A percentile compares a stretch with the other conserved stretches of the same genome.
Evolutionary conservation across 1,140 invertebrate species (phyloP).

Genomic region (Dendroctonus valens): DNA sequence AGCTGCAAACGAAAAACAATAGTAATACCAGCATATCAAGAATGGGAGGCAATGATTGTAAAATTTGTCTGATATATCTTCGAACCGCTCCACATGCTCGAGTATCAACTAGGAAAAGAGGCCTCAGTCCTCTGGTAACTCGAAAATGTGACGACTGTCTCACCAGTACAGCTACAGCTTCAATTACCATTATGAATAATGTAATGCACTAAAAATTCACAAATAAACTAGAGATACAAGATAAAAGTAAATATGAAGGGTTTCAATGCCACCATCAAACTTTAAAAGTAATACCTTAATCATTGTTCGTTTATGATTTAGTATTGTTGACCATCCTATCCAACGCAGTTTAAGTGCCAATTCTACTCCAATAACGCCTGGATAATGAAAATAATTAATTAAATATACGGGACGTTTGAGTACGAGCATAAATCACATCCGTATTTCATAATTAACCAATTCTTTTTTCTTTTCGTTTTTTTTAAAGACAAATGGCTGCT

Average conservation of each 20-base stretch:
- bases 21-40: constrained; percentile 84
- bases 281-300: constrained; percentile 61
- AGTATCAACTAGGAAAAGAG: constrained; percentile 87
- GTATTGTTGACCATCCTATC: constrained; percentile 81
- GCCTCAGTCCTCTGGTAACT: constrained; percentile 82
- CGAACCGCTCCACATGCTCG: constrained; percentile 76
- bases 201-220: constrained; percentile 65
- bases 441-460: too few species aligned
- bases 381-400: background rate
- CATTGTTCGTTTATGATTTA: constrained; percentile 72
- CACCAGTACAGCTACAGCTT: constrained; percentile 78
- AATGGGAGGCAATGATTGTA: constrained; percentile 86
- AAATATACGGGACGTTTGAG: too few species aligned
- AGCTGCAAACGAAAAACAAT: constrained; percentile 83
- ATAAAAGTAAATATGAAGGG: too few species aligned
- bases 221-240: too few species aligned
- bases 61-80: constrained; percentile 70
- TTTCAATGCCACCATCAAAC: too few species aligned
- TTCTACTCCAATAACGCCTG: constrained; percentile 72
- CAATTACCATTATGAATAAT: constrained; percentile 79
- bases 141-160: constrained; percentile 84
- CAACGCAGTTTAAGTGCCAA: constrained; percentile 79
- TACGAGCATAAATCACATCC: too few species aligned
- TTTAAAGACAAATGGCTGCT: too few species aligned
- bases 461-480: too few species aligned